Conservation (phyloP, 2,113 vertebrate species). For the Paradoxurus hermaphroditus region DNA sequence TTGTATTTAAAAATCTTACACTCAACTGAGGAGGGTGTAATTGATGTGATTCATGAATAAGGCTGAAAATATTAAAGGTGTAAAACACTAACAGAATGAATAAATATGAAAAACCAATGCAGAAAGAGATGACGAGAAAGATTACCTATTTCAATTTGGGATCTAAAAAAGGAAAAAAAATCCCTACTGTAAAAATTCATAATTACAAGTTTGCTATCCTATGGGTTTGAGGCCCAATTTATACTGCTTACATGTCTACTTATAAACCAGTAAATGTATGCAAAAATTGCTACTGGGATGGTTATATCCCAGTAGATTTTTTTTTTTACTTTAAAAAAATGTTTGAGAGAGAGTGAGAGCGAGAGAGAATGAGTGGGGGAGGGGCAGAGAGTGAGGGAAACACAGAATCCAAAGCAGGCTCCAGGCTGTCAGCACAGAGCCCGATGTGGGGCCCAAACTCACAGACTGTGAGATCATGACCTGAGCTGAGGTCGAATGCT, state of each 20-base stretch:
- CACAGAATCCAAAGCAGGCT: no score
- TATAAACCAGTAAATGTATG: background rate
- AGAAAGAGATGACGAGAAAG: background rate
- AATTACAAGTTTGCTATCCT: background rate
- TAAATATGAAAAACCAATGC: background rate
- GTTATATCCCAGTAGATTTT: background rate
- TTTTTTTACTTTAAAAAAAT: no score
- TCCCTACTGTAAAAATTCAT: background rate
- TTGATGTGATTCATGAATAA: background rate
- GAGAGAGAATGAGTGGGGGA: no score
- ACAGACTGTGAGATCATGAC: no score
- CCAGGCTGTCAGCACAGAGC: no score
- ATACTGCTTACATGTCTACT: background rate
- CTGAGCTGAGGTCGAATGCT: no score
- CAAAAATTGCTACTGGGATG: background rate
- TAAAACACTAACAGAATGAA: background rate
- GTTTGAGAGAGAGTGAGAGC: no score
- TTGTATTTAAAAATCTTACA: background rate
- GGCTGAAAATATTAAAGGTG: background rate
- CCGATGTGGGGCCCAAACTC: no score
- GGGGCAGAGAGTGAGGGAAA: no score
- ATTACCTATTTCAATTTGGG: background rate
- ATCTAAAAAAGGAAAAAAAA: background rate
- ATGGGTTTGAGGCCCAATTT: background rate
- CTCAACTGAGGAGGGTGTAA: background rate